Evolutionary conservation across 2,797 vertebrate genomes (phyloP).

Genomic region (Manis javanica): DNA sequence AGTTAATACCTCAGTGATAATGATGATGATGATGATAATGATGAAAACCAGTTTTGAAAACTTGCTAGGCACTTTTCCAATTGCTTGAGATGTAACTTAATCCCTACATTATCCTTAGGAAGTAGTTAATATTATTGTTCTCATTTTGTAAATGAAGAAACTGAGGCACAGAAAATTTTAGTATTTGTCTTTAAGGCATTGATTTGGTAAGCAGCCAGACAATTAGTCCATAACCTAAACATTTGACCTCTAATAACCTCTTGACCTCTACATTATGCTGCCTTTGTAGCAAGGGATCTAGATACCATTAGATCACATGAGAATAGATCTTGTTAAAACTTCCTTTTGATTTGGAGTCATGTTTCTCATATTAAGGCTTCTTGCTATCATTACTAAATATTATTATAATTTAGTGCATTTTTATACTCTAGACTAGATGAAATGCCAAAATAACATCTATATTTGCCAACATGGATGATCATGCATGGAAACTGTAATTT

Average conservation of each 20-base stretch:
- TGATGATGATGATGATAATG: not conserved
- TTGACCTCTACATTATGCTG: accelerated
- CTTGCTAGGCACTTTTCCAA: not conserved
- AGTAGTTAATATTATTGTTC: not conserved
- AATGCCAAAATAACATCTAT: not conserved
- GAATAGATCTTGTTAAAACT: not conserved
- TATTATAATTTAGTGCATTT: not conserved
- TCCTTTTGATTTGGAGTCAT: not conserved
- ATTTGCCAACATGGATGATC: not conserved
- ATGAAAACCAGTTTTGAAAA: not conserved
- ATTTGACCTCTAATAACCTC: not conserved
- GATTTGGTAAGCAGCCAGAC: not conserved
- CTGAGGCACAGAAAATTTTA: not conserved
- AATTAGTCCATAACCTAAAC: not conserved
- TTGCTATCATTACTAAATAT: not conserved
- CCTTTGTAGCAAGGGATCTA: not conserved
- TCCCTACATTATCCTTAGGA: not conserved
- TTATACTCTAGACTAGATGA: not conserved
- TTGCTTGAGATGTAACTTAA: not conserved
- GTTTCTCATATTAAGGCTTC: not conserved
- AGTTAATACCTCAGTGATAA: not conserved
- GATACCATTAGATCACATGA: not conserved
- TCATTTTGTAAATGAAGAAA: not conserved
- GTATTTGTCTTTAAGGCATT: not conserved
- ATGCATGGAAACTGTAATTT: not conserved